Evolutionary conservation across 2,888 invertebrate genomes (phyloP), one percentile per base, ranked within the genome.

Genomic region (Junonia oenone): DNA sequence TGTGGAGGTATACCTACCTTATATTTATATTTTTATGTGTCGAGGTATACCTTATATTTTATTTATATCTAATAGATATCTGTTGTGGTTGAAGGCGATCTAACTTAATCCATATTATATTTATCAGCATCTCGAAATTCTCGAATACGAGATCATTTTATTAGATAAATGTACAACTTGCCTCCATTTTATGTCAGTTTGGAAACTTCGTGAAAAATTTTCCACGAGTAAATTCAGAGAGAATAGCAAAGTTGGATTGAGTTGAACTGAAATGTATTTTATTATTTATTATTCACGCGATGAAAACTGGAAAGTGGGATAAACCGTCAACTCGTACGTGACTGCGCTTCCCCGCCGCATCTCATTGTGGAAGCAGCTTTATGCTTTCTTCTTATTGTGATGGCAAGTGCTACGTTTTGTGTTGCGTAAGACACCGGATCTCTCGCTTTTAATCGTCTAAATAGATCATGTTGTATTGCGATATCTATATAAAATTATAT

Each of bases 251-350:
- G 56, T 63, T 57, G 63, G 56, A 56, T 58, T 62, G 61, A 62
- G 62, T 58, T 62, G 63, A 63, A 62, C 61, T 58, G 73, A 75
- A 78, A 77, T 83, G 75, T 78, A 71, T 79, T 79, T 78, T 76
- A 76, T 80, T 78, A 80, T 88, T 85, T 85, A 83, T 84, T 83
- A 86, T 85, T 82, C 81, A 79, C 73, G 75, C 72, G 76, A 75
- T 80, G 81, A 78, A 77, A 71, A 78, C 78, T 81, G 75, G 81
- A 81, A 84, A 86, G 81, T 80, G 81, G 79, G 77, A 78, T 83
- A 80, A 78, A 78, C 75, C 75, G 76, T 80, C 78, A 73, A 67
- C 67, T 62, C 67, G 80, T 77, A 88, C 87, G 86, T 88, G 87
- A 82, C 83, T 77, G 63, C 66, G 69, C 72, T 72, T 76, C 72